Base-by-base conservation (phyloP, 2,888 invertebrate species). In the Priocnemis perturbator region DNA sequence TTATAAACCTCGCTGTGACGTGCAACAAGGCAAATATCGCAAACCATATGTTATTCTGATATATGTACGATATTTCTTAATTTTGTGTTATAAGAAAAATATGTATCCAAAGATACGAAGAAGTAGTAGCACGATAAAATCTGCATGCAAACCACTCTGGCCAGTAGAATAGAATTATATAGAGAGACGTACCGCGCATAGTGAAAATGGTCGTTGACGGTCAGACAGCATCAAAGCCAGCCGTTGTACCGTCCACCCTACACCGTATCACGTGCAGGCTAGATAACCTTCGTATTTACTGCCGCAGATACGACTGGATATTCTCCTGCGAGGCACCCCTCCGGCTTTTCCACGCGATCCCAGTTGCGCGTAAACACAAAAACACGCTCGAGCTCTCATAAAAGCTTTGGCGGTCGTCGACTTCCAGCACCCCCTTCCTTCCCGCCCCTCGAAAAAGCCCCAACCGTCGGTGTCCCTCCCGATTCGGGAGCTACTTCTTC, bases 251-350 rank as follows among this genome's bases (percentile, higher is more conserved):
- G 56, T 37, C 26, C 56, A 23, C 19, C 26, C 26, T 56, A 17
- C 9, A n/a, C 14, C 52, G 37, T 30, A 26, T 23, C 23, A 37
- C 17, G 37, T 56, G 26, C 37, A 37, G 37, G 37, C 60, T 50
- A 79, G 83, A 83, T 82, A 83, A 81, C 77, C 76, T 69, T 74
- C 59, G 80, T 84, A 83, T 83, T 84, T 85, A 82, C 85, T 71
- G 68, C 67, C 71, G 70, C 74, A 74, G 79, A 83, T 78, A 82
- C 79, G 74, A 59, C 17, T 56, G 76, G 74, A 75, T 81, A 73
- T 71, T 69, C 47, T 64, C 66, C 56, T 55, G 64, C 71, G 61
- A 68, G 48, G 44, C 37, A 20, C 58, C 52, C 52, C 21, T 57
- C 23, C 23, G 26, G 21, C 44, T 44, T 20, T 19, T 53, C 52